Evolutionary conservation across 1,140 invertebrate genomes (phyloP).

Genomic region (Melipona quadrifasciata): DNA sequence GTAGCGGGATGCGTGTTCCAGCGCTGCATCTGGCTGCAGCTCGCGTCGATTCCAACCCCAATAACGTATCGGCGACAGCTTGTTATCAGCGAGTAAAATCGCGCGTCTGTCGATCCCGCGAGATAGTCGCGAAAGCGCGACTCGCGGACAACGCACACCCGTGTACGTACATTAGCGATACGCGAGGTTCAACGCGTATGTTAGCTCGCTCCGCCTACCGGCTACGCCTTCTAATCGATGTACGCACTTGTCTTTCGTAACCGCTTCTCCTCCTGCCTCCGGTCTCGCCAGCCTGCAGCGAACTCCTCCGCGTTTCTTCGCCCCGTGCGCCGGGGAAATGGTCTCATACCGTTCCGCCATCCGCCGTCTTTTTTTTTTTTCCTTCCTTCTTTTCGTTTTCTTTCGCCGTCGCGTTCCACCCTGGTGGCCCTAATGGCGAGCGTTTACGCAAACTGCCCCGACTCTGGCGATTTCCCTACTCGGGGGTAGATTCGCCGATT

Average conservation of each 20-base stretch:
- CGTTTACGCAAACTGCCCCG: constrained; percentile 18
- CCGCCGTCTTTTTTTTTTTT: background rate
- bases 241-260: constrained; percentile 62
- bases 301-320: background rate
- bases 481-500: background rate
- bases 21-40: background rate
- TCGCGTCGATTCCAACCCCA: no score
- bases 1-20: background rate
- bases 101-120: background rate
- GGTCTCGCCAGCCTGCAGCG: background rate
- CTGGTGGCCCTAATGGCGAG: background rate
- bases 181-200: constrained; percentile 58
- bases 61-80: background rate
- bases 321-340: constrained; percentile 6
- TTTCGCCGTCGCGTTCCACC: background rate
- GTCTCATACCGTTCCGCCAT: constrained; percentile 31
- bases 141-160: background rate
- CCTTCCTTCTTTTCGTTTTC: constrained; percentile 13
- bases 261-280: constrained; percentile 33
- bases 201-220: constrained; percentile 69
- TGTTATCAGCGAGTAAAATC: background rate
- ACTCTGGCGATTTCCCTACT: no score
- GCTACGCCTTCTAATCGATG: constrained; percentile 71
- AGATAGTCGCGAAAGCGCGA: constrained; percentile 36
- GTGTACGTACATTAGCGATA: constrained; percentile 47